These are phyloP conservation scores for Eupleurogrammus muticus DNA, from an alignment of 2,797 vertebrate species.

Conservation along the genomic window DNA sequence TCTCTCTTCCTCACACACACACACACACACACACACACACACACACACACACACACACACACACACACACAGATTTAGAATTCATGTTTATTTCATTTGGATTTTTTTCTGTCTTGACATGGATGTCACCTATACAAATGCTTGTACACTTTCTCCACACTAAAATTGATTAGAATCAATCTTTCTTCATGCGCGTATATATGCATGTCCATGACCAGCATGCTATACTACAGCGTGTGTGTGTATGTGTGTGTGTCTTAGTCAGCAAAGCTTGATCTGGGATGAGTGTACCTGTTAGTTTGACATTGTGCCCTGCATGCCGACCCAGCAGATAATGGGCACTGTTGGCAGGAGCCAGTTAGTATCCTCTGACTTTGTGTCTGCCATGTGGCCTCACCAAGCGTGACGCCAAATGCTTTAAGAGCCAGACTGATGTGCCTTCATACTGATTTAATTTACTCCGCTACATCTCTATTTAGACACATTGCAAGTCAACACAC, in stretches of 20 bases:
- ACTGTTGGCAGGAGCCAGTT: constrained; percentile 65
- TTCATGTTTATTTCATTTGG: constrained; percentile 12
- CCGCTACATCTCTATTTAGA: constrained; percentile 16
- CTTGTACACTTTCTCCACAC: neutral
- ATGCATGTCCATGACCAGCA: neutral
- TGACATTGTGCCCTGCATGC: constrained; percentile 73
- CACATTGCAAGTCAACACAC: neutral
- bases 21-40: constrained; percentile 2
- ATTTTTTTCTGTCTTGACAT: constrained; percentile 6
- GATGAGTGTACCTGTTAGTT: constrained; percentile 63
- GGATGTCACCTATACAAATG: constrained; percentile 13
- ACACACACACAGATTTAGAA: neutral
- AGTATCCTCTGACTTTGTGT: constrained; percentile 64
- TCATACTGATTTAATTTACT: constrained; percentile 39
- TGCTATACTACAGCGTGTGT: constrained; percentile 4
- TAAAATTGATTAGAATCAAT: constrained; percentile 22
- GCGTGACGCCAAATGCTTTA: constrained; percentile 46
- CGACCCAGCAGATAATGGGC: constrained; percentile 69
- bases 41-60: constrained; percentile 1
- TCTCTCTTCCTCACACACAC: neutral
- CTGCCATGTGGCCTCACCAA: constrained; percentile 57
- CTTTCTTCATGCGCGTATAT: constrained; percentile 10
- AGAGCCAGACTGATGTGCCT: constrained; percentile 21
- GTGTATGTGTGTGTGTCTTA: constrained; percentile 30
- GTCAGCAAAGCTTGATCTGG: constrained; percentile 47